Conservation (phyloP, 2,797 vertebrate species). For the Molossus molossus region DNA sequence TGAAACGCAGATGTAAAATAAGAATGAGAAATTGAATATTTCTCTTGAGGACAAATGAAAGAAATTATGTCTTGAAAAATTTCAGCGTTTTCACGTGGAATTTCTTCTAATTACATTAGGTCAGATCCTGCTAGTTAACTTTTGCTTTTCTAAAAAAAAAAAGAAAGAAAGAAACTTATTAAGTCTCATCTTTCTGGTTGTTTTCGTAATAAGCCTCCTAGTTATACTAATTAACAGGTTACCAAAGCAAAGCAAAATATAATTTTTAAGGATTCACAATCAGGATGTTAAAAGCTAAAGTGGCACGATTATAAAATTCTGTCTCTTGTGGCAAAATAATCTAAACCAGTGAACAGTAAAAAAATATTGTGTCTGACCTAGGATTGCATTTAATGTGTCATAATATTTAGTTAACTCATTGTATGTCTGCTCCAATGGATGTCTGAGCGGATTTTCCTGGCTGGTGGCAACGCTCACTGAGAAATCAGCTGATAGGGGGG, state of each 20-base stretch:
- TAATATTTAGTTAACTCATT: neutral
- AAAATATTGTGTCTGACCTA: neutral
- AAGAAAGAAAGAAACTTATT: neutral
- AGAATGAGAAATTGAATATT: conserved; percentile 12
- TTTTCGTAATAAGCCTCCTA: conserved; percentile 36
- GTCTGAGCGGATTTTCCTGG: neutral
- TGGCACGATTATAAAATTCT: neutral
- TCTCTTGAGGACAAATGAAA: conserved; percentile 55
- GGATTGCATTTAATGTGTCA: neutral
- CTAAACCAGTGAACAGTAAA: neutral
- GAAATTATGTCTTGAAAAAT: neutral
- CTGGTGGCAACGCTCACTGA: neutral
- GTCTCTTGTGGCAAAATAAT: neutral
- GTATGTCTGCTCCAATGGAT: neutral
- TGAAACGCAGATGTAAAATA: conserved; percentile 44
- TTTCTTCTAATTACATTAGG: conserved; percentile 44
- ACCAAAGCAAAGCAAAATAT: conserved; percentile 42
- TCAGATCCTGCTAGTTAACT: conserved; percentile 31
- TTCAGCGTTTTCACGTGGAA: neutral
- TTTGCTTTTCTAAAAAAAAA: neutral
- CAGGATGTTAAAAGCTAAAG: conserved; percentile 6
- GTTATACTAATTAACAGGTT: neutral
- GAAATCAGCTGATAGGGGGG: neutral
- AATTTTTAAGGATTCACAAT: neutral
- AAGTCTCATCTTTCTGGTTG: neutral